Percentiles rank a stretch among this genome's conserved stretches.
Conservation (phyloP, 2,888 invertebrate genomes). For the Chrysotoxum bicinctum region DNA sequence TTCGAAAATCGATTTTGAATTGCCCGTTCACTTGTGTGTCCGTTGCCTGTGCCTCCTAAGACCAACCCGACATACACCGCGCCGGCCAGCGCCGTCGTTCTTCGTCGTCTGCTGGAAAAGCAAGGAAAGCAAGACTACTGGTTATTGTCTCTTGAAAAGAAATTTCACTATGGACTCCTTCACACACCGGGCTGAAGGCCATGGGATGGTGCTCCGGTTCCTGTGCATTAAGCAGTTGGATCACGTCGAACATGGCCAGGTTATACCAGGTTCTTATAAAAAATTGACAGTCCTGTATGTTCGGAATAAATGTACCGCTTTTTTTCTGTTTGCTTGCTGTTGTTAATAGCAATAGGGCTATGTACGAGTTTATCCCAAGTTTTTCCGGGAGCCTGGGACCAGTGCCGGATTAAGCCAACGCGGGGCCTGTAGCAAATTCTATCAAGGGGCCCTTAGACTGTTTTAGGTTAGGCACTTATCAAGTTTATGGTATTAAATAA, state of each 20-base stretch:
- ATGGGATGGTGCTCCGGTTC: neutral
- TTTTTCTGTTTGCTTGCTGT: neutral
- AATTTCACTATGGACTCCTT: conserved; percentile 50
- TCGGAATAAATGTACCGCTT: conserved; percentile 23
- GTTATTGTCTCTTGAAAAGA: conserved; percentile 62
- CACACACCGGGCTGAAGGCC: conserved; percentile 23
- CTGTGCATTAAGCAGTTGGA: conserved; percentile 55
- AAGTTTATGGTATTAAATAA: too few species aligned
- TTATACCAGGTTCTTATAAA: conserved; percentile 58
- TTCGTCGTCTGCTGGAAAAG: neutral
- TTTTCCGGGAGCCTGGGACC: too few species aligned
- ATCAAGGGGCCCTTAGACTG: too few species aligned
- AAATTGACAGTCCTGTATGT: conserved; percentile 55
- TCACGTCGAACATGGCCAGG: conserved; percentile 60
- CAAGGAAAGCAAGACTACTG: conserved; percentile 61
- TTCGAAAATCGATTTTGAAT: conserved; percentile 70
- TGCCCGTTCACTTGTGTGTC: conserved; percentile 46
- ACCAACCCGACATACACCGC: neutral
- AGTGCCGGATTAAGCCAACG: too few species aligned
- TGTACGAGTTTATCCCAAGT: conserved; percentile 15
- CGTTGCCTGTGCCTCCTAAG: neutral
- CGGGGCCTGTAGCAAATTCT: too few species aligned
- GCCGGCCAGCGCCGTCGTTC: neutral
- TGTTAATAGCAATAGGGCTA: conserved; percentile 23
- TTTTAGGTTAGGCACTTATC: too few species aligned